A percentile compares a stretch with the other conserved stretches of the same genome.
These are phyloP conservation scores for Cinclus mexicanus DNA, from an alignment of 2,113 vertebrate genomes.

Conservation along the genomic window DNA sequence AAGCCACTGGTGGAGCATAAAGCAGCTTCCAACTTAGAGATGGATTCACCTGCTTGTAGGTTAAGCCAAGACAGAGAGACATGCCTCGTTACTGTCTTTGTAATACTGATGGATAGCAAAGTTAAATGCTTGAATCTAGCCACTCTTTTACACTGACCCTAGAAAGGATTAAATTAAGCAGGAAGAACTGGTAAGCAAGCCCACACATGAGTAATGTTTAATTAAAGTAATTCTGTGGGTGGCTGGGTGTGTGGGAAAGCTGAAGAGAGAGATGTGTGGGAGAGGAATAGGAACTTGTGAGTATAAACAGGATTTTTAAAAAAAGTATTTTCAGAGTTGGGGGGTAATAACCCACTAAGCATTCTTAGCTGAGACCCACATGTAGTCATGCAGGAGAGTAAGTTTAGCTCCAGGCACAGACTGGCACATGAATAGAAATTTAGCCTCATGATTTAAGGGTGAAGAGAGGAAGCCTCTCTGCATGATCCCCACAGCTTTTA, in stretches of 20 bases:
- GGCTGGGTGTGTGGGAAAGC: neutral
- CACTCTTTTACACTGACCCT: neutral
- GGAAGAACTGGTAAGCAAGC: neutral
- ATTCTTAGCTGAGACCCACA: neutral
- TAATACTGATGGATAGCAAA: neutral
- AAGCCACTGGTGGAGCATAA: neutral
- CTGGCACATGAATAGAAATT: neutral
- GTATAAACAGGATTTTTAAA: neutral
- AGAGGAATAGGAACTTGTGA: neutral
- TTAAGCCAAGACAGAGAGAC: neutral
- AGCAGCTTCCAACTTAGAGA: neutral
- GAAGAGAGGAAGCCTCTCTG: neutral
- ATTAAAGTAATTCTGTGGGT: constrained; percentile 19
- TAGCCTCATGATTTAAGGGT: neutral
- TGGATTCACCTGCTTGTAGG: neutral
- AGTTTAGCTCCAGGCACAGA: neutral
- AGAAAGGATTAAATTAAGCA: neutral
- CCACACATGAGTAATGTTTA: neutral
- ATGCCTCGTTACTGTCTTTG: neutral
- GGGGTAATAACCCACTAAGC: neutral
- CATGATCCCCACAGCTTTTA: neutral
- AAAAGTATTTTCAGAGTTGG: neutral
- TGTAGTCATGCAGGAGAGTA: neutral
- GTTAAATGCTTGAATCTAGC: neutral
- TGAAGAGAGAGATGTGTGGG: neutral